Conservation (phyloP, 2,888 invertebrate genomes). For the Erebia epiphron region DNA sequence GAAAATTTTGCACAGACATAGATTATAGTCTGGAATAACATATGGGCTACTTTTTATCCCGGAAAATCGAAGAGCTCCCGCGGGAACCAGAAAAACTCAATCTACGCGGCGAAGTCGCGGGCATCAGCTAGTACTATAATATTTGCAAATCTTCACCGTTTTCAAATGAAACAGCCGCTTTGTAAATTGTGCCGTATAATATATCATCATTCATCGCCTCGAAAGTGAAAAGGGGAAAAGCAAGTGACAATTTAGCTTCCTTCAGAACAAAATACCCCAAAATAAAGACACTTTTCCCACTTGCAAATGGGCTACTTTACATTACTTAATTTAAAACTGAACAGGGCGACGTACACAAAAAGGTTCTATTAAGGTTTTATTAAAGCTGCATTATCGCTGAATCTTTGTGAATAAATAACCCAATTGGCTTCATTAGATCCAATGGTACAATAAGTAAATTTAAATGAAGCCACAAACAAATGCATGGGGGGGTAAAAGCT, state of each 20-base stretch:
- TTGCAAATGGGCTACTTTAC: conserved; percentile 35
- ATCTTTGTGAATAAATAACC: conserved; percentile 54
- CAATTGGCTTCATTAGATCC: conserved; percentile 50
- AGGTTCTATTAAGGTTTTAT: conserved; percentile 41
- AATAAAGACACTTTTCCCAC: conserved; percentile 20
- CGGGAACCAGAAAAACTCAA: too few species aligned
- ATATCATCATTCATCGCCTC: conserved; percentile 26
- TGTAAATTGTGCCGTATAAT: conserved; percentile 17
- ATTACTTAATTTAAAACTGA: conserved; percentile 40
- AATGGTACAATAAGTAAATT: conserved; percentile 62
- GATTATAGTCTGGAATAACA: too few species aligned
- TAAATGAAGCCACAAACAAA: conserved; percentile 74
- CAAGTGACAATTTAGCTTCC: conserved; percentile 22
- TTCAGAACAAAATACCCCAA: conserved; percentile 18
- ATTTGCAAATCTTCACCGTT: background rate
- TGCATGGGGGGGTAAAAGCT: conserved; percentile 56
- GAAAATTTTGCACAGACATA: too few species aligned
- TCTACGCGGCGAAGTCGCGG: too few species aligned
- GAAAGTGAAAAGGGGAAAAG: conserved; percentile 23
- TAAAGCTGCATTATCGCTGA: conserved; percentile 48
- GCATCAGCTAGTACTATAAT: too few species aligned
- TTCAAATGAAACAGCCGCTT: conserved; percentile 8
- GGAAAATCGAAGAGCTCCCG: too few species aligned
- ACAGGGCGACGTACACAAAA: conserved; percentile 41
- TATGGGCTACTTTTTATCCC: too few species aligned